Percentiles rank a stretch among this genome's conserved stretches.
phyloP scores from a whole-genome alignment of 2,113 vertebrate genomes.

The Scatophagus argus region DNA sequence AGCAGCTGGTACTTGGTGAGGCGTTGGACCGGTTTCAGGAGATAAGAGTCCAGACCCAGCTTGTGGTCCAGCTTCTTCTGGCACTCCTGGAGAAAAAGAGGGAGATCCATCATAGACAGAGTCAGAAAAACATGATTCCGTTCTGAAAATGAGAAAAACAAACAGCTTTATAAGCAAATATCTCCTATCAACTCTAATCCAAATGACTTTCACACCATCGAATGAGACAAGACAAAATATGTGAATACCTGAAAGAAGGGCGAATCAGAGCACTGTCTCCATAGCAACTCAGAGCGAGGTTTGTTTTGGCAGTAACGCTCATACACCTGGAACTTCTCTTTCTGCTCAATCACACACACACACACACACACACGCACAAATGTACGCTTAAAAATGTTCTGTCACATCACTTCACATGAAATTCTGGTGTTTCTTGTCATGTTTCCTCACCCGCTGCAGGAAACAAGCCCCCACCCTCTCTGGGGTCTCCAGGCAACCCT shows the following conservation, averaged over 20 bases:
- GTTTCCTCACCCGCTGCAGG: constrained; percentile 90
- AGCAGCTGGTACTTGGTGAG: constrained; percentile 97
- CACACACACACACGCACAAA: constrained; percentile 27
- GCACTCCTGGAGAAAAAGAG: constrained; percentile 86
- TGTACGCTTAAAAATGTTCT: neutral
- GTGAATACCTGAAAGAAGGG: constrained; percentile 92
- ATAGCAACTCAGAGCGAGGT: constrained; percentile 91
- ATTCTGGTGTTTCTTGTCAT: neutral
- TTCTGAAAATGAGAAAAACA: neutral
- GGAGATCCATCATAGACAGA: neutral
- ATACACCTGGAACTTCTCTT: constrained; percentile 96
- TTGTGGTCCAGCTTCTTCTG: constrained; percentile 95
- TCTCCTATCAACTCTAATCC: neutral
- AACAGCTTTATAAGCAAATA: neutral
- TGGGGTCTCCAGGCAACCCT: constrained; percentile 90
- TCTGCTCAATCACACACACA: constrained; percentile 80
- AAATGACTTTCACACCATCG: neutral
- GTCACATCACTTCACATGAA: neutral
- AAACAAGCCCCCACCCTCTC: constrained; percentile 93
- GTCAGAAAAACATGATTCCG: neutral
- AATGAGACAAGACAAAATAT: neutral
- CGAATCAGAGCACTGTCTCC: constrained; percentile 93
- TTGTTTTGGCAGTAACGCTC: constrained; percentile 98
- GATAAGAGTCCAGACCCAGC: constrained; percentile 94
- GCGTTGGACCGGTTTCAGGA: constrained; percentile 97